These are phyloP conservation scores for Calidris pygmaea DNA, from an alignment of 2,113 vertebrate species.

Conservation along the genomic window DNA sequence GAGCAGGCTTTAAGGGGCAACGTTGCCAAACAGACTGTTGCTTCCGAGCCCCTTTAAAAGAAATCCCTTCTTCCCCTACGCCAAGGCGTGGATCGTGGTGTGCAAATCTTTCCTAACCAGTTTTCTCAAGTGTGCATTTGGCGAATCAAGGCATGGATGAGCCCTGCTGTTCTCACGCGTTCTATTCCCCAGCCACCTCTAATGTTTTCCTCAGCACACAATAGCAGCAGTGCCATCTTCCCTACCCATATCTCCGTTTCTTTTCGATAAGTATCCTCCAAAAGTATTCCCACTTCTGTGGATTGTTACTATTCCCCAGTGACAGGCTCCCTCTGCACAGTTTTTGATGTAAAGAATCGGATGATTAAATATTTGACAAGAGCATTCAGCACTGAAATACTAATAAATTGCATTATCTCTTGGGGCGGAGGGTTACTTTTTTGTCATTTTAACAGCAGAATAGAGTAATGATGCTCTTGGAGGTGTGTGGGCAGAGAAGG, in stretches of 20 bases:
- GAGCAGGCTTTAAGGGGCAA: background rate
- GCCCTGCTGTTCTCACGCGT: background rate
- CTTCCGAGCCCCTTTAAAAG: background rate
- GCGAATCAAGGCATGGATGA: background rate
- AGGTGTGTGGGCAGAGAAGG: background rate
- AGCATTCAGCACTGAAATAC: slow-evolving; percentile 19
- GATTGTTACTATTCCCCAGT: slow-evolving; percentile 9
- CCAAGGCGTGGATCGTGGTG: background rate
- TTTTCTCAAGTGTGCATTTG: background rate
- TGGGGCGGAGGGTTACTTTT: slow-evolving; percentile 11
- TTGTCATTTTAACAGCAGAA: slow-evolving; percentile 21
- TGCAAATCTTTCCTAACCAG: background rate
- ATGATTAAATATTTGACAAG: slow-evolving; percentile 48
- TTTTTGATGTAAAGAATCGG: background rate
- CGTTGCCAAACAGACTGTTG: background rate
- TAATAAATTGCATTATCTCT: slow-evolving; percentile 31
- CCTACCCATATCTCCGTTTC: background rate
- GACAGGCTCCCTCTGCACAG: background rate
- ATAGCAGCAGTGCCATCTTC: background rate
- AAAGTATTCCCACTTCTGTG: background rate
- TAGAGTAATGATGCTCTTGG: background rate
- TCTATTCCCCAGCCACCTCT: background rate
- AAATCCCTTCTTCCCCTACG: background rate
- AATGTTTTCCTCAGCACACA: background rate
- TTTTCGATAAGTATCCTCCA: background rate